Evolutionary conservation across 2,888 invertebrate genomes (phyloP), one percentile per base, ranked within the genome.

Genomic region (Aleiodes leptofemur): DNA sequence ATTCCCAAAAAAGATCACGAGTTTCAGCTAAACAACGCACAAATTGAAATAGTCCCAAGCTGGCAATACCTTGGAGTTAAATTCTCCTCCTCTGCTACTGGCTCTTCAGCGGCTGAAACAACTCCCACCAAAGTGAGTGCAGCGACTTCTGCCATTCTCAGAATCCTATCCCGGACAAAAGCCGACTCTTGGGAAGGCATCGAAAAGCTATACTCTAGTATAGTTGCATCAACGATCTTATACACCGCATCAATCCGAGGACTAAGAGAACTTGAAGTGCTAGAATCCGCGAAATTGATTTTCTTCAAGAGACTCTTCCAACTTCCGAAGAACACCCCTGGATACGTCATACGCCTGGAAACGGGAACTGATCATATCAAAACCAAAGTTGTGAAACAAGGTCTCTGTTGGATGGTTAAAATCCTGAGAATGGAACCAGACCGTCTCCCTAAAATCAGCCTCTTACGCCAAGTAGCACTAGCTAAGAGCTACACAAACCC

Each of bases 231-330:
- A n/a, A n/a, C n/a, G n/a, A 13, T 71, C 5, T 14, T 59, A 4
- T 71, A 71, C n/a, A 59, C 50, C 3, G 16, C 43, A 9, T 48
- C 71, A 59, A 50, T 71, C 13, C 38, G 59, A 57, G 71, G 56
- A 1, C 71, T 71, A 13, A 56, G 71, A 43, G 57, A 71, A n/a
- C 14, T 71, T n/a, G 71, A 71, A 5, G 14, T 38, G n/a, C 16
- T 71, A 9, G 71, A 57, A 34, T 13, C 31, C n/a, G 64, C 61
- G 31, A 43, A 72, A 13, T 13, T 59, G 11, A 50, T 31, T 14
- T 72, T 72, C 61, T 57, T 59, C 11, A 72, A 72, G 61, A 59
- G 61, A 23, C 72, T 72, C 11, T 53, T 72, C 7, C 38, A 53
- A 7, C 51, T 72, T 4, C 61, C 72, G 31, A 72, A 61, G 34